Evolutionary conservation across 2,113 vertebrate genomes (phyloP).

Genomic region (Scartelaos histophorus): DNA sequence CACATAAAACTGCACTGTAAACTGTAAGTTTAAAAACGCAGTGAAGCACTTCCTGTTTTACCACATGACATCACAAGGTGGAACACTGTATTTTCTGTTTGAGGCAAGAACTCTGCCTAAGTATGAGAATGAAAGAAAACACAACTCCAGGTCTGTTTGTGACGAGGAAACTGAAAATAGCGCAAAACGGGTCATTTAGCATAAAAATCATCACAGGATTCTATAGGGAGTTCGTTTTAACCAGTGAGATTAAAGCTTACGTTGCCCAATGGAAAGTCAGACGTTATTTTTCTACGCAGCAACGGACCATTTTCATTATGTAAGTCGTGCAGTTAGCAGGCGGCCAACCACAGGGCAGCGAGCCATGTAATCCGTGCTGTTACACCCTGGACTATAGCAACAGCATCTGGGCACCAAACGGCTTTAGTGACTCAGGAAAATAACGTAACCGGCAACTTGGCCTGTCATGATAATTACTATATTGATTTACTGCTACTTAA

Average conservation of each 20-base stretch:
- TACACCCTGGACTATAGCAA: conserved; percentile 25
- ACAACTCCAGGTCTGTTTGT: too few relatives aligned
- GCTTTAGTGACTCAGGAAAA: conserved; percentile 7
- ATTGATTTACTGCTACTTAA: too few relatives aligned
- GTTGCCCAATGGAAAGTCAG: conserved; percentile 57
- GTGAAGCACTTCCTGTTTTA: too few relatives aligned
- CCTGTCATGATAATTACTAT: too few relatives aligned
- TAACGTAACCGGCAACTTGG: not conserved
- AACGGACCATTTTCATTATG: conserved; percentile 61
- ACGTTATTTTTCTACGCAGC: conserved; percentile 57
- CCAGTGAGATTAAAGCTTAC: conserved; percentile 21
- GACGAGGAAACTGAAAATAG: too few relatives aligned
- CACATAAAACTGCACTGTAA: too few relatives aligned
- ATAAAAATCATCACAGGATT: not conserved
- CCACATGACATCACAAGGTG: too few relatives aligned
- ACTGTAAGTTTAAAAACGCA: too few relatives aligned
- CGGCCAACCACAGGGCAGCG: conserved; percentile 45
- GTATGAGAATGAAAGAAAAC: too few relatives aligned
- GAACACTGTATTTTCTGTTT: too few relatives aligned
- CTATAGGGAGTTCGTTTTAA: conserved; percentile 3
- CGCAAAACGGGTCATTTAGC: not conserved
- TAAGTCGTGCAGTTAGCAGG: conserved; percentile 50
- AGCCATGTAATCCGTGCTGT: conserved; percentile 29
- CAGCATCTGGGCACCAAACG: conserved; percentile 30
- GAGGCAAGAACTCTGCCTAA: too few relatives aligned